Percentiles rank a stretch among this genome's conserved stretches.
These are phyloP conservation scores for Lasioglossum marginatum DNA, from an alignment of 2,888 invertebrate genomes.

Conservation along the genomic window DNA sequence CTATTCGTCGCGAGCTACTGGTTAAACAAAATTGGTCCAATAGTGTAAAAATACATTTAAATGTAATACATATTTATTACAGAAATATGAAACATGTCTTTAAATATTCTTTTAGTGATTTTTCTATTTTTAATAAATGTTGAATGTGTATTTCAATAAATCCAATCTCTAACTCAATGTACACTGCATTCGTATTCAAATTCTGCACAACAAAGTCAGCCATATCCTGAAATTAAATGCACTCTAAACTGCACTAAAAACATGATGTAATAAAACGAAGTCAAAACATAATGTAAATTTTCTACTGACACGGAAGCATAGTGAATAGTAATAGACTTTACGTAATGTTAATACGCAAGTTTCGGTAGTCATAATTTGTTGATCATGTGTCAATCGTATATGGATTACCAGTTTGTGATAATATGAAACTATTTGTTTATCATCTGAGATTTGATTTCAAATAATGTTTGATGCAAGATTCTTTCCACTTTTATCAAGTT, in stretches of 20 bases:
- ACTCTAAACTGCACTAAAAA: background rate
- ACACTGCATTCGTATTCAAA: background rate
- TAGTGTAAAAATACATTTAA: background rate
- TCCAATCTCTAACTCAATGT: background rate
- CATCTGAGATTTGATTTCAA: background rate
- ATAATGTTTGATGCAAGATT: background rate
- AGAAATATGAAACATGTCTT: background rate
- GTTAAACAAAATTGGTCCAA: background rate
- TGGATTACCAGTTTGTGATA: background rate
- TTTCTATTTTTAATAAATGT: background rate
- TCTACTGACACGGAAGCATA: background rate
- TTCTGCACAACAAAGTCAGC: background rate
- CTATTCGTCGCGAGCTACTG: background rate
- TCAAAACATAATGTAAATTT: background rate
- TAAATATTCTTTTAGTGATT: background rate
- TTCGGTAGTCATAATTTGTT: constrained; percentile 6
- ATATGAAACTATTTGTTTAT: background rate
- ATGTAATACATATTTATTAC: background rate
- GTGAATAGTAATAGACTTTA: background rate
- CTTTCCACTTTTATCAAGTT: background rate
- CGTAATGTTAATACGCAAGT: background rate
- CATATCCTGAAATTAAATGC: background rate
- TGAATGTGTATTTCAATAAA: background rate
- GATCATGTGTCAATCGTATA: background rate
- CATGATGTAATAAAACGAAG: constrained; percentile 1